Evolutionary conservation across 2,113 vertebrate species (phyloP).

Genomic region (Paratilapia polleni): DNA sequence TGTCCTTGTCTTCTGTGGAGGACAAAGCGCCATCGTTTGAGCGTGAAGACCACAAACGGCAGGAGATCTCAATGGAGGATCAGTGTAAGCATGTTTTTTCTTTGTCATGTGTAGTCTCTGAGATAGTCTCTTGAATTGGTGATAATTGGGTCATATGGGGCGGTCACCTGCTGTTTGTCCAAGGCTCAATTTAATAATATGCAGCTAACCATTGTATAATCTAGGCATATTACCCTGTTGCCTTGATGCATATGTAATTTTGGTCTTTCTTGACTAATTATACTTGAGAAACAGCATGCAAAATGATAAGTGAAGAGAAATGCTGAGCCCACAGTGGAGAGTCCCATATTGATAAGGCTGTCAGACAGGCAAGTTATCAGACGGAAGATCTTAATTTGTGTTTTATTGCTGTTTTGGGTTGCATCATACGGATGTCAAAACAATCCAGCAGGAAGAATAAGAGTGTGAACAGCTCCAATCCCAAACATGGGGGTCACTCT

Average conservation of each 20-base stretch:
- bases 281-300: conserved; percentile 21
- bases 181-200: not conserved
- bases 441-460: conserved; percentile 41
- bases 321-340: conserved; percentile 19
- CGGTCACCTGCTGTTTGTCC: not conserved
- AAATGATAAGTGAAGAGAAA: conserved; percentile 6
- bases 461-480: conserved; percentile 27
- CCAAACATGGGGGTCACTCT: conserved; percentile 17
- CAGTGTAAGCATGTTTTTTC: conserved; percentile 67
- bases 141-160: not conserved
- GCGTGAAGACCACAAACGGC: conserved; percentile 73
- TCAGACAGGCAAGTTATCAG: conserved; percentile 45
- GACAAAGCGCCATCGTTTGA: conserved; percentile 70
- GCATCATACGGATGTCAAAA: conserved; percentile 64
- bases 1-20: conserved; percentile 76
- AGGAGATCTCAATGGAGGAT: conserved; percentile 76
- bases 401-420: conserved; percentile 62
- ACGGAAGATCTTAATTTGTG: conserved; percentile 53
- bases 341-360: conserved; percentile 59
- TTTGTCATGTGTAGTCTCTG: not conserved
- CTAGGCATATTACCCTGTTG: not conserved
- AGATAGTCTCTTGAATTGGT: not conserved
- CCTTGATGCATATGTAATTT: conserved; percentile 2
- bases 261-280: conserved; percentile 24
- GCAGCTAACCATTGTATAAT: not conserved